These are phyloP conservation scores for Hesperophylax magnus DNA, from an alignment of 1,140 invertebrate species.

Conservation along the genomic window DNA sequence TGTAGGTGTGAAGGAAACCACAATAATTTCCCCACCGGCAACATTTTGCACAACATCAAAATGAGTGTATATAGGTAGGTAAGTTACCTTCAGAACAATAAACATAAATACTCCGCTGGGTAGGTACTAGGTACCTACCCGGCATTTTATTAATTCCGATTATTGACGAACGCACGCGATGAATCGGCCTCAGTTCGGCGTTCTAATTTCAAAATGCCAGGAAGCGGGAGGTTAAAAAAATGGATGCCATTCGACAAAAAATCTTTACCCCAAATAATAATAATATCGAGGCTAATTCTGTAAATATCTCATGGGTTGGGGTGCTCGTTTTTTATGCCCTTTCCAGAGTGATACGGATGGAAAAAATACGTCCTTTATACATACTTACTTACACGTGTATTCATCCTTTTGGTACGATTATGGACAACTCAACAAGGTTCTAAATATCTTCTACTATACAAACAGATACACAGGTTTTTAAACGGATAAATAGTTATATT, in stretches of 20 bases:
- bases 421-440: too few species aligned
- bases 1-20: too few species aligned
- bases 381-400: too few species aligned
- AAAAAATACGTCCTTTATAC: background rate
- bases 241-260: slow-evolving; percentile 38
- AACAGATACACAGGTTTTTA: too few species aligned
- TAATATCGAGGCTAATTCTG: slow-evolving; percentile 38
- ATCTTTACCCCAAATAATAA: slow-evolving; percentile 34
- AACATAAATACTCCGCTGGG: too few species aligned
- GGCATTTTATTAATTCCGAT: slow-evolving; percentile 27
- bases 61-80: background rate
- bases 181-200: slow-evolving; percentile 22
- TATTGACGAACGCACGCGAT: slow-evolving; percentile 35
- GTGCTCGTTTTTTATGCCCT: slow-evolving; percentile 22
- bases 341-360: background rate
- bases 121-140: background rate
- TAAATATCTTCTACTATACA: too few species aligned
- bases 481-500: too few species aligned
- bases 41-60: background rate
- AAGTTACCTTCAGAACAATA: too few species aligned
- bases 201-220: slow-evolving; percentile 46
- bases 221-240: slow-evolving; percentile 35
- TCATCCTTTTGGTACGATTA: too few species aligned
- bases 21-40: slow-evolving; percentile 12
- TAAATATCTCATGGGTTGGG: slow-evolving; percentile 30